Conservation (phyloP, 1,140 invertebrate species). For the Adelges cooleyi region DNA sequence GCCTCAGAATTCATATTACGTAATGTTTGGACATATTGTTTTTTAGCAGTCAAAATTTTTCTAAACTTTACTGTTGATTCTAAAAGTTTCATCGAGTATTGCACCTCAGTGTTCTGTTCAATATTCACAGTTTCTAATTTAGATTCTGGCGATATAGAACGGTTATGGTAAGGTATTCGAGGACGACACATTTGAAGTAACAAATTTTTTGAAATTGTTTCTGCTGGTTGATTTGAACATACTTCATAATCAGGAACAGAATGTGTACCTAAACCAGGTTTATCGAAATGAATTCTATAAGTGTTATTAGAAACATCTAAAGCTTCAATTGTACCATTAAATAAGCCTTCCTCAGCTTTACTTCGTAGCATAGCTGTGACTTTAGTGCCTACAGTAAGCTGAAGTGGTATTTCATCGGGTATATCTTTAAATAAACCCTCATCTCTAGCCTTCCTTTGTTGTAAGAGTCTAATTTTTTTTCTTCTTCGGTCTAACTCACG, state of each 20-base stretch:
- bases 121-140: slow-evolving; percentile 9
- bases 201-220: slow-evolving; percentile 76
- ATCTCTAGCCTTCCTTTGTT: slow-evolving; percentile 85
- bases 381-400: slow-evolving; percentile 92
- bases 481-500: slow-evolving; percentile 79
- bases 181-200: slow-evolving; percentile 74
- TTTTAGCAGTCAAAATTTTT: slow-evolving; percentile 75
- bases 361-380: slow-evolving; percentile 79
- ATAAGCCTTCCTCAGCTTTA: slow-evolving; percentile 86
- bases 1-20: slow-evolving; percentile 83
- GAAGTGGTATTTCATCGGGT: slow-evolving; percentile 89
- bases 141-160: slow-evolving; percentile 26
- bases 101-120: slow-evolving; percentile 13
- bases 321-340: slow-evolving; percentile 91
- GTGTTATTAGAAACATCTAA: slow-evolving; percentile 94
- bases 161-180: slow-evolving; percentile 30
- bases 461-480: slow-evolving; percentile 82
- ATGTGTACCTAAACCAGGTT: slow-evolving; percentile 83
- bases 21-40: slow-evolving; percentile 63
- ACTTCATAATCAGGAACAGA: slow-evolving; percentile 96
- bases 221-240: slow-evolving; percentile 78
- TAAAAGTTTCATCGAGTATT: slow-evolving; percentile 29
- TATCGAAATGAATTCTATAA: slow-evolving; percentile 95
- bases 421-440: slow-evolving; percentile 72
- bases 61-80: slow-evolving; percentile 49